Evolutionary conservation across 2,797 vertebrate species (phyloP), one percentile per base, ranked within the genome.

Genomic region (Leuciscus waleckii): DNA sequence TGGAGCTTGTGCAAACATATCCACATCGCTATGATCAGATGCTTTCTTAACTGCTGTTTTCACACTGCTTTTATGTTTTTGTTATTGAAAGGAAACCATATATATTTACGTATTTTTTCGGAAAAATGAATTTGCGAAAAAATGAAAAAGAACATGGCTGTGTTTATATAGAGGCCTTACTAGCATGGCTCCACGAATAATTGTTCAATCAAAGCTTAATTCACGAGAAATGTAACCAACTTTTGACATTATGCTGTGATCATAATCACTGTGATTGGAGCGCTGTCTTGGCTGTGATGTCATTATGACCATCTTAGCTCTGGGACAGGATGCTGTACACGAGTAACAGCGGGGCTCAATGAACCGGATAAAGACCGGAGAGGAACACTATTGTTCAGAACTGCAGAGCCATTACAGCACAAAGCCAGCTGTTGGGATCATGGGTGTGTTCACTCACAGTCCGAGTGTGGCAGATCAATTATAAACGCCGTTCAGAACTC

Each of bases 321-420:
- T 68, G 41, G 75, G 58, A 81, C 43, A 85, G 89, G 89, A 89
- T 87, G 85, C 71, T 83, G 58, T 85, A 87, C 85, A 88, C 65
- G 75, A 69, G 76, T 49, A 77, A 76, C 79, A 70, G 67, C 73
- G 51, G 67, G 86, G 32, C 39, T 86, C 82, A 86, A 63, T 79
- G 82, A 76, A 88, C 85, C 87, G 89, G 89, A 88, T 85, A 86
- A 86, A 86, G 86, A 87, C 35, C 80, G 49, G 75, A 84, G 88
- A 84, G 91, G 92, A 92, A 91, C 89, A 89, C 92, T 91, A 94
- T 95, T 95, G 94, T 95, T 94, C 92, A 78, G 70, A 76, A 78
- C 69, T 26, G 29, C 75, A 78, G 51, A 86, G 75, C 82, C 70
- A 74, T 46, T 77, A 46, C 41, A 88, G 88, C 92, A 94, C 93